Conservation (phyloP, 2,113 vertebrate species). For the Eulacestoma nigropectus region DNA sequence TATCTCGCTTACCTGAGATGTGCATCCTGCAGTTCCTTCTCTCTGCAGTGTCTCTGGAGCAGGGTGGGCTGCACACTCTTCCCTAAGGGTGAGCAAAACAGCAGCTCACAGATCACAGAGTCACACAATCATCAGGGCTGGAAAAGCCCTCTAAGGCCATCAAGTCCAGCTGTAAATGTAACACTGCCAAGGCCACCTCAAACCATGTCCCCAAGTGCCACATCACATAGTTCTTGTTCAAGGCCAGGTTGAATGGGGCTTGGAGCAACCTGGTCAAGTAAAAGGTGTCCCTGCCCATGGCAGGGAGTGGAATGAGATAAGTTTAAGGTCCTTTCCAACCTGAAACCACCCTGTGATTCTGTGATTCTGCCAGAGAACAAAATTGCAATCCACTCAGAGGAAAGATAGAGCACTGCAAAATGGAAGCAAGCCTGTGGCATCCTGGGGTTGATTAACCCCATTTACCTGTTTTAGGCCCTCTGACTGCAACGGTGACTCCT, state of each 20-base stretch:
- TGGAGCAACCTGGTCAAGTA: not conserved
- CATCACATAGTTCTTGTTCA: not conserved
- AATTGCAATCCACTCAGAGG: not conserved
- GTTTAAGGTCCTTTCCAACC: not conserved
- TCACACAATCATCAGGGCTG: no score
- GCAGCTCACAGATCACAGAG: not conserved
- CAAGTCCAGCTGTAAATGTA: no score
- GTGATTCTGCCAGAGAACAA: not conserved
- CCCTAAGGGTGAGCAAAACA: not conserved
- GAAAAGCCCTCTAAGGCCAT: not conserved
- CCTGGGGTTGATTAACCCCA: rapidly evolving
- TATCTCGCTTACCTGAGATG: rapidly evolving
- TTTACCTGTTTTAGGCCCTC: not conserved
- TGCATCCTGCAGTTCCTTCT: not conserved
- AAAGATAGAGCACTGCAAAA: not conserved
- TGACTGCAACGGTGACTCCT: not conserved
- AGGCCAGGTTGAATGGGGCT: rapidly evolving
- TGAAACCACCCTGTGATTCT: not conserved
- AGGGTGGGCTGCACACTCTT: rapidly evolving
- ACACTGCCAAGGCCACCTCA: not conserved
- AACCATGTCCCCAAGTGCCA: not conserved
- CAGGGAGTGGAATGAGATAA: not conserved
- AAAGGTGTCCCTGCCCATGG: not conserved
- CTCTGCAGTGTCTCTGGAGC: not conserved
- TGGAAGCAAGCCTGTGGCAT: not conserved